Base-by-base conservation (phyloP, 2,888 invertebrate genomes). In the Marronus borbonicus region DNA sequence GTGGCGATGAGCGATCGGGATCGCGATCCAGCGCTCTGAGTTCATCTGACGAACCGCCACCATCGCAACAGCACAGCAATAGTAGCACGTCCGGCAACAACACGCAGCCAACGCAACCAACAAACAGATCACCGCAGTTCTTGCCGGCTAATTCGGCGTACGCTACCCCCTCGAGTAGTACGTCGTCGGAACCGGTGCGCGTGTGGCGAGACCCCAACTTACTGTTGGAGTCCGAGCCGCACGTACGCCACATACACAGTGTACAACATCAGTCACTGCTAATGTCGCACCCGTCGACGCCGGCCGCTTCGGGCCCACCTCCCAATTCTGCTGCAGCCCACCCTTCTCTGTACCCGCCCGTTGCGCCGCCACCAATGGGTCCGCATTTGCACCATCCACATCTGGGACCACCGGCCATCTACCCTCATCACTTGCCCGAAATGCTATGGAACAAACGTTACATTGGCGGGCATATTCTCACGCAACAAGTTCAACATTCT, bases 1-100 rank as follows among this genome's bases (percentile, higher is more conserved):
- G 93, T 85, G 92, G 92, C 86, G 94, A 94, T 91, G 94, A 94
- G 89, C 92, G 94, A 84, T 93, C 93, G 89, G 94, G 94, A 86
- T 94, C 93, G 88, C 92, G 94, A 81, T 91, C 91, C 88, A 93
- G 93, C 89, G 94, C 94, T 88, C 91, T 94, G 88, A 94, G 94
- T 87, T 92, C 92, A 89, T 92, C 93, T 87, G 94, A 93, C 89
- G 93, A 93, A 89, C 92, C 92, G 84, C 85, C 78, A 20, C 55
- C 55, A 55, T 55, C 17, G 55, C 55, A 55, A 31, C 79, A 77
- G 44, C 80, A 69, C 28, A 77, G 50, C 68, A 64, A 39, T 50
- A 76, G 72, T 69, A 64, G 72, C 36, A 44, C 72, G 44, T 65
- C 58, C 69, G 75, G 65, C 70, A 80, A 78, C 72, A 80, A 66